phyloP scores from a whole-genome alignment of 1,140 invertebrate genomes.

The Thrips palmi region DNA sequence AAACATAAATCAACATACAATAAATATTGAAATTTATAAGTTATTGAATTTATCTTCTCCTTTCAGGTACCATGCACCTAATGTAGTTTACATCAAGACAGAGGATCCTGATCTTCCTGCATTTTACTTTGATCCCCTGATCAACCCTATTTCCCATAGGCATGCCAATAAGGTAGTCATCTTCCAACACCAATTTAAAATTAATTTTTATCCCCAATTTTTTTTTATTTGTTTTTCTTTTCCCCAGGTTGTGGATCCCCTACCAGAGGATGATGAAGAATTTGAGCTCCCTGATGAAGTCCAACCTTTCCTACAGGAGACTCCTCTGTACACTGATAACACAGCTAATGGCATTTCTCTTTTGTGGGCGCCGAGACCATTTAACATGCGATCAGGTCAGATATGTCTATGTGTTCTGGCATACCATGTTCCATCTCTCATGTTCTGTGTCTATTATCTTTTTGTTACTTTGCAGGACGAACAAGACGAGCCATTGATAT shows the following conservation, averaged over 20 bases:
- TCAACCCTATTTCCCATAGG: constrained; percentile 95
- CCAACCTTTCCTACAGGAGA: constrained; percentile 83
- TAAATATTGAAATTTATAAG: neutral
- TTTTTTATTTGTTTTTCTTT: constrained; percentile 8
- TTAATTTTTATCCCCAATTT: neutral
- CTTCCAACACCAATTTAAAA: neutral
- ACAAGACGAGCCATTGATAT: constrained; percentile 86
- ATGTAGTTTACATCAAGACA: constrained; percentile 98
- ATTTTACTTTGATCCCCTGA: constrained; percentile 98
- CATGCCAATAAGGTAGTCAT: constrained; percentile 55
- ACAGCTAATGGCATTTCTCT: constrained; percentile 97
- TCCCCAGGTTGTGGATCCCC: constrained; percentile 49
- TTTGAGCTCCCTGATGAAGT: constrained; percentile 81
- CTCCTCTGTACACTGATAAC: constrained; percentile 93
- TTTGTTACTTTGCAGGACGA: constrained; percentile 30
- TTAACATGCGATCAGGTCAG: constrained; percentile 79
- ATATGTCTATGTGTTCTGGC: constrained; percentile 2
- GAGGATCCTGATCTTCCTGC: constrained; percentile 99
- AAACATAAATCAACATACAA: neutral
- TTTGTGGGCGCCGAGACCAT: constrained; percentile 96
- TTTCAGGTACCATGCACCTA: constrained; percentile 92
- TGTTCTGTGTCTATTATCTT: constrained; percentile 1
- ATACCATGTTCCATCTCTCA: neutral
- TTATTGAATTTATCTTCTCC: neutral
- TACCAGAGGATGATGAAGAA: constrained; percentile 89